Percentiles rank a stretch among this genome's conserved stretches.
Conservation (phyloP, 2,113 vertebrate genomes). For the Prolemur simus region DNA sequence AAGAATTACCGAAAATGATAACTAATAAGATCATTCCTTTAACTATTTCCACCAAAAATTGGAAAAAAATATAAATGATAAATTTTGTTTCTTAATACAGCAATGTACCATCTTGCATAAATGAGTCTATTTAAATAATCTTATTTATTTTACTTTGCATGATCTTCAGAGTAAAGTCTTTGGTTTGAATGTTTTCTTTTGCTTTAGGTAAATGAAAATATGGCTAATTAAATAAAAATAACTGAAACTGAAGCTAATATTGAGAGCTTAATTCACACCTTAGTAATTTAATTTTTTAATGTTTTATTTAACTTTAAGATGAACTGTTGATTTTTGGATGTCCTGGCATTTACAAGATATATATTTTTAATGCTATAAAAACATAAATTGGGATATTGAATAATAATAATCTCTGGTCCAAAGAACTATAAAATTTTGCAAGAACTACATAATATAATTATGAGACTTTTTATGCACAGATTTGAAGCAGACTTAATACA, state of each 20-base stretch:
- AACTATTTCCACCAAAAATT: conserved; percentile 14
- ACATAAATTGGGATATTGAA: conserved; percentile 50
- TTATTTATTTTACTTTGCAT: conserved; percentile 24
- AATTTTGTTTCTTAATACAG: conserved; percentile 44
- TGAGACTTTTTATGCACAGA: conserved; percentile 38
- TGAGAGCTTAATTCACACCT: conserved; percentile 49
- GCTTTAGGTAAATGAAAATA: conserved; percentile 45
- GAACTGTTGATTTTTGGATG: conserved; percentile 45
- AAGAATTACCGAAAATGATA: conserved; percentile 30
- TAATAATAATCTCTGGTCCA: conserved; percentile 60
- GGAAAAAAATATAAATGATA: background rate
- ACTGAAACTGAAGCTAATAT: conserved; percentile 52
- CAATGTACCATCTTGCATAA: conserved; percentile 7
- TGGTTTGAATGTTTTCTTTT: conserved; percentile 21
- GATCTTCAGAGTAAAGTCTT: background rate
- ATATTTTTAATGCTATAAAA: conserved; percentile 35
- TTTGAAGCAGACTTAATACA: conserved; percentile 65
- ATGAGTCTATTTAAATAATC: conserved; percentile 25
- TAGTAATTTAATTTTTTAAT: conserved; percentile 38
- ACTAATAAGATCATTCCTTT: conserved; percentile 16
- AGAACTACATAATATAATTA: conserved; percentile 47
- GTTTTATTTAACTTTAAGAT: conserved; percentile 40
- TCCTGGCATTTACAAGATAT: conserved; percentile 29
- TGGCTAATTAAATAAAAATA: conserved; percentile 44
- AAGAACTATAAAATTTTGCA: conserved; percentile 58